A percentile compares a stretch with the other conserved stretches of the same genome.
Evolutionary conservation across 2,113 vertebrate species (phyloP).

Genomic region (Eulemur rufifrons): DNA sequence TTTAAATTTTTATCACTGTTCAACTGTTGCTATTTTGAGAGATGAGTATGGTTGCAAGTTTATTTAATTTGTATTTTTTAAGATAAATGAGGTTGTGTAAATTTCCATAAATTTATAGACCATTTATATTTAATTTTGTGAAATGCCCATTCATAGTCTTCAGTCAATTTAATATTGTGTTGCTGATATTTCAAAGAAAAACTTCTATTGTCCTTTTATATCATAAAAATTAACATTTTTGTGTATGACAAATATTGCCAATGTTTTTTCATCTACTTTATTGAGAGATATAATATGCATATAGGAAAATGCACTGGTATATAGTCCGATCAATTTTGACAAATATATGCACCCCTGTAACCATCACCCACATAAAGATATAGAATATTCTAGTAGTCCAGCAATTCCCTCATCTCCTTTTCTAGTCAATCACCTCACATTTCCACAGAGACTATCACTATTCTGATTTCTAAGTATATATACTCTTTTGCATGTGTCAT

Average conservation of each 20-base stretch:
- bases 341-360: background rate
- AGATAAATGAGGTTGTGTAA: background rate
- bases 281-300: background rate
- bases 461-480: background rate
- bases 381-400: background rate
- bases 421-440: background rate
- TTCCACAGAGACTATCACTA: background rate
- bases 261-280: background rate
- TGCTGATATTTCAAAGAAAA: background rate
- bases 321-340: background rate
- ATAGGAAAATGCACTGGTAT: background rate
- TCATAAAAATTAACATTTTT: background rate
- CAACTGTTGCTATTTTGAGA: background rate
- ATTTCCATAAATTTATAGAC: background rate
- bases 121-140: constrained; percentile 4
- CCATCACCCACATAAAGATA: background rate
- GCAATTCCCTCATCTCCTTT: background rate
- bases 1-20: background rate
- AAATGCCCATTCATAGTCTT: background rate
- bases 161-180: background rate
- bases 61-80: background rate
- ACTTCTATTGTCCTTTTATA: background rate
- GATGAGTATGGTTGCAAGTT: background rate
- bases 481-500: background rate
- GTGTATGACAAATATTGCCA: background rate